A percentile compares a stretch with the other conserved stretches of the same genome.
Evolutionary conservation across 1,140 invertebrate genomes (phyloP).

Genomic region (Pogonomyrmex californicus): DNA sequence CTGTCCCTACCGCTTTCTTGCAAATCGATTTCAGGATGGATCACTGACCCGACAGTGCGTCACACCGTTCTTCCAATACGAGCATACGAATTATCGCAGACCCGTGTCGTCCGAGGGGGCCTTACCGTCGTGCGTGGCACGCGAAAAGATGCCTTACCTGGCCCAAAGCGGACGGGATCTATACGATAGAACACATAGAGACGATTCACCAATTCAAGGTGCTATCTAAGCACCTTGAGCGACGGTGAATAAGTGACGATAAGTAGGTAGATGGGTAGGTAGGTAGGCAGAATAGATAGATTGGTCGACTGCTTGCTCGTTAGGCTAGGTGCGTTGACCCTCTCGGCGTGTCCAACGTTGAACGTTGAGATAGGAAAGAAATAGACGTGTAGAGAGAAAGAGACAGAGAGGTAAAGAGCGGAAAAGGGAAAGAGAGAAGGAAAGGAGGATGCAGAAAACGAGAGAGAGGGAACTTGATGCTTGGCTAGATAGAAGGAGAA

Average conservation of each 20-base stretch:
- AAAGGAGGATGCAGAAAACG: conserved; percentile 30
- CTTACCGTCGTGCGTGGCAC: conserved; percentile 6
- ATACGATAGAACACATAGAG: not conserved
- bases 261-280: conserved; percentile 84
- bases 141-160: conserved; percentile 6
- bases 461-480: conserved; percentile 37
- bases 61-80: conserved; percentile 67
- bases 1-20: conserved; percentile 60
- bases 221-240: conserved; percentile 62
- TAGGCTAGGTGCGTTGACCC: conserved; percentile 78
- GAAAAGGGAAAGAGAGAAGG: conserved; percentile 29
- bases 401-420: conserved; percentile 23
- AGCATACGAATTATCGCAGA: conserved; percentile 69
- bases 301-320: conserved; percentile 75
- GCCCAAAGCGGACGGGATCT: conserved; percentile 26
- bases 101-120: not conserved
- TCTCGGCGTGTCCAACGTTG: conserved; percentile 70
- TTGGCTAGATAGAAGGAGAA: not conserved
- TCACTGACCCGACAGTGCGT: conserved; percentile 73
- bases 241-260: conserved; percentile 80
- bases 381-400: conserved; percentile 19
- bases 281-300: conserved; percentile 81
- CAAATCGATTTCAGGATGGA: conserved; percentile 73
- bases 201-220: conserved; percentile 67
- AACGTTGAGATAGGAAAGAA: conserved; percentile 68